A percentile compares a stretch with the other conserved stretches of the same genome.
Evolutionary conservation across 2,888 invertebrate genomes (phyloP).

Genomic region (Argyresthia goedartella): DNA sequence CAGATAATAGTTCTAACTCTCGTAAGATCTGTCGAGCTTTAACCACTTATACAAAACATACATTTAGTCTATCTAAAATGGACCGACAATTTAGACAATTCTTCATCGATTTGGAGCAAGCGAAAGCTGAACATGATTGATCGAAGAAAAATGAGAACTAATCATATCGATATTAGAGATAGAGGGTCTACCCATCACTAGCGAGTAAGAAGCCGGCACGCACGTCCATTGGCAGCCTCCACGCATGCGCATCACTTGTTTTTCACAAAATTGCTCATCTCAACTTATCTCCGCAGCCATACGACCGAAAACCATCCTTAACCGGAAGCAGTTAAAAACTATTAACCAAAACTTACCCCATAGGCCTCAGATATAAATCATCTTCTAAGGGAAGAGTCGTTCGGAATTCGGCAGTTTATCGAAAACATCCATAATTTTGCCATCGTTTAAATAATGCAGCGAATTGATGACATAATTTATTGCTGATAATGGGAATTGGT

Average conservation of each 20-base stretch:
- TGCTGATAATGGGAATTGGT: neutral
- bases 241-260: slow-evolving; percentile 52
- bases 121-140: no score
- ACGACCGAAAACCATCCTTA: neutral
- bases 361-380: neutral
- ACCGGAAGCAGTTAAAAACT: neutral
- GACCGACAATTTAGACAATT: no score
- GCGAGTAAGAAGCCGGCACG: slow-evolving; percentile 26
- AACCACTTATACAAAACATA: no score
- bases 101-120: no score
- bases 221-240: slow-evolving; percentile 36
- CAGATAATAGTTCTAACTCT: no score
- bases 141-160: no score
- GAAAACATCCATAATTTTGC: slow-evolving; percentile 23
- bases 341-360: neutral
- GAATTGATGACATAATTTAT: neutral
- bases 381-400: slow-evolving; percentile 18
- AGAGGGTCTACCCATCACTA: slow-evolving; percentile 17
- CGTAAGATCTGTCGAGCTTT: no score
- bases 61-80: no score
- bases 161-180: no score
- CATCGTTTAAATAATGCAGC: neutral
- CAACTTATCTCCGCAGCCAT: neutral
- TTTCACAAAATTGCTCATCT: slow-evolving; percentile 25
- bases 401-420: slow-evolving; percentile 20